Evolutionary conservation across 2,113 vertebrate species (phyloP), one percentile per base, ranked within the genome.

Genomic region (Glaucidium brasilianum): DNA sequence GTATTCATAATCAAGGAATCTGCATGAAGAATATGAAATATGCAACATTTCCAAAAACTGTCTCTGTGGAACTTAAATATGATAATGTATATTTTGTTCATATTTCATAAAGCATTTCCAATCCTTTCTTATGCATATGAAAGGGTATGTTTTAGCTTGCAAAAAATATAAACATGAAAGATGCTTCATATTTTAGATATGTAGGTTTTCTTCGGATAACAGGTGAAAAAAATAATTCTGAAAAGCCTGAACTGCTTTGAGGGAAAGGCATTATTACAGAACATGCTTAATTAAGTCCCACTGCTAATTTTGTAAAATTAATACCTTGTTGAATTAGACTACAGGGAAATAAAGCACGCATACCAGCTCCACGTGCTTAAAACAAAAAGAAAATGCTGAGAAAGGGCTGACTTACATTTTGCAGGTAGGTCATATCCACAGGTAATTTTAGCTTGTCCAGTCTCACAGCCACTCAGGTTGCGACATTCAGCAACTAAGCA

Each of bases 371-470:
- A 47, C 35, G 4, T 25, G 41, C 37, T 53, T 81, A 29, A 22
- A 45, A 59, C 72, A 77, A 53, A 34, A 27, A 11, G 64, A 14
- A 43, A 75, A 6, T 0, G 4, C 32, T 6, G 56, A 72, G 69
- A 12, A 64, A 66, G 25, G 34, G 9, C 1, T 26, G 71, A 99
- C 99, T 99, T 97, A 99, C 99, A 99, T 98, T 98, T 99, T 90
- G 99, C 99, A 74, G 99, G 99, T 56, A 99, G 98, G 92, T 99
- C 99, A 10, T 99, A 99, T 50, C 99, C 99, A 86, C 99, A 98
- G 35, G 99, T 99, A 67, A 99, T 99, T 97, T 99, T 99, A 45
- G 99, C 99, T 88, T 99, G 98, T 72, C 99, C 99, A 5, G 99
- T 99, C 72, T 99, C 98, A 91, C 99, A 99, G 97, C 99, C 99